A percentile compares a stretch with the other conserved stretches of the same genome.
Evolutionary conservation across 2,113 vertebrate species (phyloP).

Genomic region (Albula glossodonta): DNA sequence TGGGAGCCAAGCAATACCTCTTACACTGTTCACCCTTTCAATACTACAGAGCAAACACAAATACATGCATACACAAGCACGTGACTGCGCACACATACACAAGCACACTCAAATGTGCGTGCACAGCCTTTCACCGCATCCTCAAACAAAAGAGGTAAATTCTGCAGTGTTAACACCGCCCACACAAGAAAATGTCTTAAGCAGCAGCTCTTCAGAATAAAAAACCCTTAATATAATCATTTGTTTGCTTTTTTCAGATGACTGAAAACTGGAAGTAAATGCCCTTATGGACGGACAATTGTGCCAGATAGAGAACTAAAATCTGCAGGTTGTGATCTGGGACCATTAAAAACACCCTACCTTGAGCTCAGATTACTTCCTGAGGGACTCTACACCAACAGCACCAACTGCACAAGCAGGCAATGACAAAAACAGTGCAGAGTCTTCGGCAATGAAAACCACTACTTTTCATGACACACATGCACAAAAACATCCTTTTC

Average conservation of each 20-base stretch:
- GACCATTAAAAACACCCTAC: slow-evolving; percentile 17
- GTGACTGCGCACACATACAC: neutral
- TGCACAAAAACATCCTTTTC: neutral
- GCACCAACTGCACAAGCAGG: slow-evolving; percentile 11
- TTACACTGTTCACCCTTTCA: too few relatives aligned
- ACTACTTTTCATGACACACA: neutral
- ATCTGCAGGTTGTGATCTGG: neutral
- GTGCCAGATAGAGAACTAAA: neutral
- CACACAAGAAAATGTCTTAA: neutral
- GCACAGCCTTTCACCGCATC: slow-evolving; percentile 19
- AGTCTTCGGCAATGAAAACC: neutral
- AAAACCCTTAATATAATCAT: neutral
- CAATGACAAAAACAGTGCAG: neutral
- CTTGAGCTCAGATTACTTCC: slow-evolving; percentile 1
- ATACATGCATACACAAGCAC: too few relatives aligned
- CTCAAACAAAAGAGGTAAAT: slow-evolving; percentile 3
- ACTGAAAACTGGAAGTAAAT: neutral
- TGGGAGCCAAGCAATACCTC: neutral
- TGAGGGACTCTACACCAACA: neutral
- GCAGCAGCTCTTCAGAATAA: neutral
- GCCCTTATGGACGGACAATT: neutral
- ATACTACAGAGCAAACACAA: neutral
- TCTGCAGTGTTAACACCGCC: neutral
- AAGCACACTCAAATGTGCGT: too few relatives aligned
- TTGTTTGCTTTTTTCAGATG: neutral